A percentile compares a stretch with the other conserved stretches of the same genome.
phyloP scores from a whole-genome alignment of 2,797 vertebrate species.

The Squalus acanthias region DNA sequence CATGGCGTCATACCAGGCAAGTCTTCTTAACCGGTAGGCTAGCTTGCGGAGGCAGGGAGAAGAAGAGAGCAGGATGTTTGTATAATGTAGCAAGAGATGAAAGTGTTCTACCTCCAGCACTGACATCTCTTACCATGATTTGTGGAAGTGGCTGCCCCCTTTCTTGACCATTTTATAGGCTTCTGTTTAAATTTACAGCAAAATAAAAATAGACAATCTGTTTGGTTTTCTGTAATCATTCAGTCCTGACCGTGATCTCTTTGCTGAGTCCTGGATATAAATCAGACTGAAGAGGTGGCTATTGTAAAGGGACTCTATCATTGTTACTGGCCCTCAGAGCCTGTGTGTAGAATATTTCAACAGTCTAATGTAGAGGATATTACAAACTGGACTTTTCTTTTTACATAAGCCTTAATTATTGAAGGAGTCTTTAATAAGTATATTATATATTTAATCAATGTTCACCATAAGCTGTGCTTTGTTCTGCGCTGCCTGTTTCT shows the following conservation, averaged over 20 bases:
- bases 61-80: neutral
- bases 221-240: constrained; percentile 19
- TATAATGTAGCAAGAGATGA: neutral
- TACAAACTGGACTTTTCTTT: neutral
- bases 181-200: constrained; percentile 29
- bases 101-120: neutral
- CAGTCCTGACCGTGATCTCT: neutral
- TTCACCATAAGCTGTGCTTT: too few relatives aligned
- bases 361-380: neutral
- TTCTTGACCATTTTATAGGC: constrained; percentile 2
- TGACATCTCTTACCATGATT: neutral
- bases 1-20: neutral
- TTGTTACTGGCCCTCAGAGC: neutral
- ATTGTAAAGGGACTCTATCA: neutral
- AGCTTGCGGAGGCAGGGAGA: neutral
- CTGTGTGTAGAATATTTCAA: neutral
- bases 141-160: neutral
- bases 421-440: neutral
- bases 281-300: neutral
- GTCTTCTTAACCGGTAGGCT: neutral
- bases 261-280: neutral
- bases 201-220: constrained; percentile 12
- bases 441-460: neutral
- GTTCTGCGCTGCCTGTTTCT: too few relatives aligned
- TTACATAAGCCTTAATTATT: neutral